Percentiles rank a stretch among this genome's conserved stretches.
Conservation (phyloP, 1,140 invertebrate genomes). For the Drosophila mojavensis region DNA sequence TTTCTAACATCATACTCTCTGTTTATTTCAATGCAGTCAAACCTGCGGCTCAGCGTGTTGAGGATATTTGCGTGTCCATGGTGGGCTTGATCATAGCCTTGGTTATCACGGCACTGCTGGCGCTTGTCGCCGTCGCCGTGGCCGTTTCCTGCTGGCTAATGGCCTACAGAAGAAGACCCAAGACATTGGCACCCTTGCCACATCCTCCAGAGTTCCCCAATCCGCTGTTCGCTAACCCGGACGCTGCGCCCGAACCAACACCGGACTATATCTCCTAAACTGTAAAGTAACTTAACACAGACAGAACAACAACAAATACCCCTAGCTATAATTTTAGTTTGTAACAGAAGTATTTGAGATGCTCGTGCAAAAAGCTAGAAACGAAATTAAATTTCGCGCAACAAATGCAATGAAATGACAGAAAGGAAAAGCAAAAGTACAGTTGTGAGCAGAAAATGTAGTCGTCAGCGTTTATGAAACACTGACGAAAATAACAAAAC, state of each 20-base stretch:
- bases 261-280: slow-evolving; percentile 84
- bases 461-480: slow-evolving; percentile 50
- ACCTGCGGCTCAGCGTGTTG: slow-evolving; percentile 88
- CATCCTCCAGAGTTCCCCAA: slow-evolving; percentile 98
- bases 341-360: slow-evolving; percentile 69
- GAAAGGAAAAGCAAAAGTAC: slow-evolving; percentile 72
- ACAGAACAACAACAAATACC: slow-evolving; percentile 46
- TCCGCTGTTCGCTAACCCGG: slow-evolving; percentile 94
- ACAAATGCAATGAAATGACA: slow-evolving; percentile 38
- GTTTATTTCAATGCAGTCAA: slow-evolving; percentile 70
- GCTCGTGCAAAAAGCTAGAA: slow-evolving; percentile 77
- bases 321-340: slow-evolving; percentile 69
- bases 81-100: slow-evolving; percentile 96
- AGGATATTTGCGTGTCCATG: slow-evolving; percentile 97
- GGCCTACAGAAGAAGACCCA: slow-evolving; percentile 94
- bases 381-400: slow-evolving; percentile 59
- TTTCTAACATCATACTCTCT: background rate
- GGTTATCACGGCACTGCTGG: slow-evolving; percentile 95
- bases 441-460: slow-evolving; percentile 66
- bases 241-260: slow-evolving; percentile 85
- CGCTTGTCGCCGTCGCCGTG: slow-evolving; percentile 95
- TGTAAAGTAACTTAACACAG: slow-evolving; percentile 49
- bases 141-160: slow-evolving; percentile 97
- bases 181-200: slow-evolving; percentile 93
- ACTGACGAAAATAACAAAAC: slow-evolving; percentile 37